Evolutionary conservation across 2,113 vertebrate species (phyloP).

Genomic region (Barnardius zonarius): DNA sequence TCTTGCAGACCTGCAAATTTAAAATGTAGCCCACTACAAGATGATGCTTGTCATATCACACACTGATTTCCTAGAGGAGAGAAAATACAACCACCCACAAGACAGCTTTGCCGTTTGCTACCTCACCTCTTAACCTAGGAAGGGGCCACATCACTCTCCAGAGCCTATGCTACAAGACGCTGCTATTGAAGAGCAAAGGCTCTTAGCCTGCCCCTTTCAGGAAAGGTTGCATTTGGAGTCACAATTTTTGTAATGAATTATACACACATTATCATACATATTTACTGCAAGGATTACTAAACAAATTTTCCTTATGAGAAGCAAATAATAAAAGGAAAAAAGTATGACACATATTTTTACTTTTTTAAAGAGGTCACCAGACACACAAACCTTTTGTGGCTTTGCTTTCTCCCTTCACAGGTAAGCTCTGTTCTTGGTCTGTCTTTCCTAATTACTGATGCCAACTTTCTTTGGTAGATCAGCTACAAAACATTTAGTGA

Average conservation of each 20-base stretch:
- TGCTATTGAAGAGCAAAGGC: not conserved
- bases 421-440: not conserved
- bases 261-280: not conserved
- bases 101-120: not conserved
- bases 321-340: not conserved
- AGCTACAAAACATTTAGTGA: not conserved
- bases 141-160: not conserved
- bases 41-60: not conserved
- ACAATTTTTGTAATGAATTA: not conserved
- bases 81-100: not conserved
- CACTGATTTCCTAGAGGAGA: not conserved
- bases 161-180: rapidly evolving
- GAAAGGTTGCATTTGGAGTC: not conserved
- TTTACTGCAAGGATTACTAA: not conserved
- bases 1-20: not conserved
- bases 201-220: not conserved
- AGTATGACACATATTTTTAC: not conserved
- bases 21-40: not conserved
- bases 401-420: not conserved
- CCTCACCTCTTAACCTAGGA: not conserved
- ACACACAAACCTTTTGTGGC: not conserved
- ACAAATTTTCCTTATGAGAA: not conserved
- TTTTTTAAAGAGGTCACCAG: not conserved
- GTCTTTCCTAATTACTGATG: not conserved
- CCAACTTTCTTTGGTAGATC: not conserved